Evolutionary conservation across 1,140 invertebrate species (phyloP).

Genomic region (Drosophila miranda): DNA sequence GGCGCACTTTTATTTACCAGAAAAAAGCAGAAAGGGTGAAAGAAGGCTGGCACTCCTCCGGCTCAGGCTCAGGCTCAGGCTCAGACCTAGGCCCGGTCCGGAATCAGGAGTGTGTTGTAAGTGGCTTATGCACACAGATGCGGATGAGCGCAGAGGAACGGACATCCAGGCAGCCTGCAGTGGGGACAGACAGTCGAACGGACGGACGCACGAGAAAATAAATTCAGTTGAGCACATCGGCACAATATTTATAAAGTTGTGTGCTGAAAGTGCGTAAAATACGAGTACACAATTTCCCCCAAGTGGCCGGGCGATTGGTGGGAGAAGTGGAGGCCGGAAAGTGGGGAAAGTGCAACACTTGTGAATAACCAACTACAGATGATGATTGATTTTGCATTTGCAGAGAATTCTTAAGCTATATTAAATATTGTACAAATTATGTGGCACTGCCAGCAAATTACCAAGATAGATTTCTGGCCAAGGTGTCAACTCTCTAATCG

Average conservation of each 20-base stretch:
- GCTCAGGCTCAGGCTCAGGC: no score
- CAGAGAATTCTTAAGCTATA: conserved; percentile 33
- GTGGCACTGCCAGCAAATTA: conserved; percentile 32
- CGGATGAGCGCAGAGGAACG: conserved; percentile 57
- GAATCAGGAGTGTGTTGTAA: conserved; percentile 64
- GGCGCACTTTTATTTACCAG: conserved; percentile 56
- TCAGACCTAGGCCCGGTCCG: conserved; percentile 4
- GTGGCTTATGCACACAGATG: conserved; percentile 70
- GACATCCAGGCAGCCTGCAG: conserved; percentile 2
- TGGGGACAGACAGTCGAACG: neutral
- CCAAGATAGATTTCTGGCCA: conserved; percentile 1
- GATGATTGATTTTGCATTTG: conserved; percentile 34
- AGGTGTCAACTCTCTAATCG: conserved; percentile 15
- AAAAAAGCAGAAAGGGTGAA: conserved; percentile 21
- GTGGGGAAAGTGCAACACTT: conserved; percentile 34
- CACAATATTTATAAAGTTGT: conserved; percentile 72
- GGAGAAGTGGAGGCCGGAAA: no score
- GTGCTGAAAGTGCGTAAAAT: conserved; percentile 64
- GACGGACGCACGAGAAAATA: conserved; percentile 30
- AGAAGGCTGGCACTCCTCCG: conserved; percentile 9
- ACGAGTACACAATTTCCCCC: conserved; percentile 42
- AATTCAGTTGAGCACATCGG: conserved; percentile 65
- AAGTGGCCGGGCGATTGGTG: neutral
- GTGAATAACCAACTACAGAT: conserved; percentile 26
- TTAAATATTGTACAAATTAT: conserved; percentile 47